Evolutionary conservation across 2,888 invertebrate genomes (phyloP), one percentile per base, ranked within the genome.

Genomic region (Drosophila buzzatii): DNA sequence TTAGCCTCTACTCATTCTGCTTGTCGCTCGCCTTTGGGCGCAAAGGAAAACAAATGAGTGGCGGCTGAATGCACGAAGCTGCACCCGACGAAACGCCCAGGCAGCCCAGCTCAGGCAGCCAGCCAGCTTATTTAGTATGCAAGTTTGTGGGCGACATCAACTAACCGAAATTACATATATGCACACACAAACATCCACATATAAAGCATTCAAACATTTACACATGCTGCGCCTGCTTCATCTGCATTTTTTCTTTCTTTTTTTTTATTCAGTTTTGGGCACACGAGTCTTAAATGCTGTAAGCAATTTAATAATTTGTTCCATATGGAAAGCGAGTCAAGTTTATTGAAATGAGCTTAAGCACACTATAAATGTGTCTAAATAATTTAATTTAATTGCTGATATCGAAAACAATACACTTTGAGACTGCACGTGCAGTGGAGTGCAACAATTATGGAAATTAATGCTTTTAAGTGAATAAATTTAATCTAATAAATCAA

Each of bases 11-110:
- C 56, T 41, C 31, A 33, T 49, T 39, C 20, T n/a, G 5, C 37
- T n/a, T 37, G 47, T 44, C 52, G 53, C 69, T 60, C 76, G 88
- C 88, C 84, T 89, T 65, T 79, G 87, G 85, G 85, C 82, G 71
- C 72, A 65, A 77, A 77, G 65, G 81, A 87, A 87, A 82, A 85
- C 84, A 90, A 89, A 89, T 89, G 89, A 85, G 90, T 73, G 83
- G 82, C 90, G 79, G 73, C 75, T 84, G 82, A 74, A 81, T 84
- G 85, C 76, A 85, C 61, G 79, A 14, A 44, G 57, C 20, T 47
- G 56, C 35, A 55, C 23, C 64, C 51, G 18, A 49, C 35, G 67
- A 52, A 1, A n/a, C 31, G 45, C 44, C 60, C 63, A 55, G 56
- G n/a, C 42, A 27, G 27, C 27, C 27, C 27, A 27, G 6, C 27